Evolutionary conservation across 2,113 vertebrate species (phyloP).

Genomic region (Salminus brasiliensis): DNA sequence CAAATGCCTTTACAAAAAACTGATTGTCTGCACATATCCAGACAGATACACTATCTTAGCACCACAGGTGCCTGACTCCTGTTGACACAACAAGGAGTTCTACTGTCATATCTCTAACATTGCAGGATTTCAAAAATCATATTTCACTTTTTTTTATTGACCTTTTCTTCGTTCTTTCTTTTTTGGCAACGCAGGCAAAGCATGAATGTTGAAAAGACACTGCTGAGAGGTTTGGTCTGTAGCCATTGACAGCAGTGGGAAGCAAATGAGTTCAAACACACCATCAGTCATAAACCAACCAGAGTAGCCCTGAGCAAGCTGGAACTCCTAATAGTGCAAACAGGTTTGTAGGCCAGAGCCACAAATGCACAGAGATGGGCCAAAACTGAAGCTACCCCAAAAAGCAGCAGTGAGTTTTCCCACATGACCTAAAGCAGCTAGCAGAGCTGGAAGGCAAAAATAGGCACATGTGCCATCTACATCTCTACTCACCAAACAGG

Average conservation of each 20-base stretch:
- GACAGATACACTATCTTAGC: background rate
- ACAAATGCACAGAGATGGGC: slow-evolving; percentile 17
- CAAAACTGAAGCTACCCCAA: background rate
- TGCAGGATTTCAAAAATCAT: background rate
- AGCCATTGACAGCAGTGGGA: slow-evolving; percentile 56
- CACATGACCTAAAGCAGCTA: background rate
- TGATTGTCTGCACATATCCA: slow-evolving; percentile 46
- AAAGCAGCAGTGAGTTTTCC: background rate
- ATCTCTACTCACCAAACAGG: background rate
- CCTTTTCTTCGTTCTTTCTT: background rate
- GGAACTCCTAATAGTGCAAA: slow-evolving; percentile 85
- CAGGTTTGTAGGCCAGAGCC: slow-evolving; percentile 43
- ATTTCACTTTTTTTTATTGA: background rate
- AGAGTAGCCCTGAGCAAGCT: slow-evolving; percentile 87
- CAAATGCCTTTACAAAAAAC: slow-evolving; percentile 3
- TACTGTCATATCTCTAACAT: background rate
- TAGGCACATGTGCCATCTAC: background rate
- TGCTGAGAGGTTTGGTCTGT: slow-evolving; percentile 63
- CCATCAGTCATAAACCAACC: slow-evolving; percentile 52
- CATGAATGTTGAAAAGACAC: slow-evolving; percentile 23
- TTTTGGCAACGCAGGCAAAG: slow-evolving; percentile 19
- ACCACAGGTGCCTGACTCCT: background rate
- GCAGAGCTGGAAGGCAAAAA: background rate
- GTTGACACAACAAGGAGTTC: background rate
- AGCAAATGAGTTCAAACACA: slow-evolving; percentile 33